A percentile compares a stretch with the other conserved stretches of the same genome.
Evolutionary conservation across 92 coral and sea anemone genomes (phyloP).

Genomic region (Bergia puertoricense): DNA sequence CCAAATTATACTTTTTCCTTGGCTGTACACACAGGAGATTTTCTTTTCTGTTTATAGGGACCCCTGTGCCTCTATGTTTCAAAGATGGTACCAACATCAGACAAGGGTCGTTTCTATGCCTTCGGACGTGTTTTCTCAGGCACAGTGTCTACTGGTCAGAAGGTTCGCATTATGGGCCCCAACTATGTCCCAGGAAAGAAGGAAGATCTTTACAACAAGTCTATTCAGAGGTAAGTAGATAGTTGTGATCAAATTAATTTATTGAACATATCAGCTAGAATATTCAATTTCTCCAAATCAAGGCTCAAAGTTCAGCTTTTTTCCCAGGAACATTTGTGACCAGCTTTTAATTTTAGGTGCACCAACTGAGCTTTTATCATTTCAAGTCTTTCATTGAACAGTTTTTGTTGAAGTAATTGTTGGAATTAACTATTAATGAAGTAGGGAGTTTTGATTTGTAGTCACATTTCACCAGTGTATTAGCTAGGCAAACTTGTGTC

Average conservation of each 20-base stretch:
- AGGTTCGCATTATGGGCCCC: slow-evolving; percentile 99
- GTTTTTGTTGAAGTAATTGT: too few relatives aligned
- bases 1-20: not conserved
- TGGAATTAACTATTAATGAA: too few relatives aligned
- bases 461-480: too few relatives aligned
- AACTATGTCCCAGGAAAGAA: slow-evolving; percentile 94
- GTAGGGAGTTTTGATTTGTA: too few relatives aligned
- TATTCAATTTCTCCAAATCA: not conserved
- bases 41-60: slow-evolving; percentile 55
- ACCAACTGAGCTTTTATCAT: too few relatives aligned
- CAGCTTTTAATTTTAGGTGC: too few relatives aligned
- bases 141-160: slow-evolving; percentile 81
- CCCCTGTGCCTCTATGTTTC: slow-evolving; percentile 92
- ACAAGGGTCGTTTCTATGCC: slow-evolving; percentile 99
- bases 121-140: slow-evolving; percentile 99
- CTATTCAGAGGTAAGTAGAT: slow-evolving; percentile 82
- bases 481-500: too few relatives aligned
- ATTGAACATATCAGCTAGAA: not conserved
- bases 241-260: not conserved
- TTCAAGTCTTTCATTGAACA: too few relatives aligned
- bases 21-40: not conserved
- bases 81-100: slow-evolving; percentile 97
- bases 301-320: not conserved
- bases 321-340: too few relatives aligned
- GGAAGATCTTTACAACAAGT: slow-evolving; percentile 86